These are phyloP conservation scores for Drosophila multiciliata DNA, from an alignment of 2,888 invertebrate genomes.

Conservation along the genomic window DNA sequence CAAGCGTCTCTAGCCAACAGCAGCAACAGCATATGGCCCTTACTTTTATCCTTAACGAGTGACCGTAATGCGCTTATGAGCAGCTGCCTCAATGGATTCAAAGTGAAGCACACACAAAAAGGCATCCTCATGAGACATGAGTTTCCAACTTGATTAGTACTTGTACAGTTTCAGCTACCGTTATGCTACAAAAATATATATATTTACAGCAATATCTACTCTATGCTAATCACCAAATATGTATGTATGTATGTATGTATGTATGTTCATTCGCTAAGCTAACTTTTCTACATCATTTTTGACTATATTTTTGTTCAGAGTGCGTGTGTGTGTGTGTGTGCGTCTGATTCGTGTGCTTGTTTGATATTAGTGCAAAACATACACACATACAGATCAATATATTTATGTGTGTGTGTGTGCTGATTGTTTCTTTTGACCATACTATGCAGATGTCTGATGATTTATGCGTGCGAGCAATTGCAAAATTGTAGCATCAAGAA, in stretches of 20 bases:
- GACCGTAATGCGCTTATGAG: constrained; percentile 51
- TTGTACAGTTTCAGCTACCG: constrained; percentile 1
- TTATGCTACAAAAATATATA: background rate
- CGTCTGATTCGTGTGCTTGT: background rate
- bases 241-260: background rate
- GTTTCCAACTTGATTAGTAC: constrained; percentile 1
- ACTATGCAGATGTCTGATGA: constrained; percentile 84
- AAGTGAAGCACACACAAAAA: constrained; percentile 21
- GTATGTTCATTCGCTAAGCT: background rate
- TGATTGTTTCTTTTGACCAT: constrained; percentile 83
- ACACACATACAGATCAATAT: background rate
- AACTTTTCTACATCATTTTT: background rate
- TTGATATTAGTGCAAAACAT: background rate
- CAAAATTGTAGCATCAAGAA: constrained; percentile 52
- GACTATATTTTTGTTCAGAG: constrained; percentile 1
- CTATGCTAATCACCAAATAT: background rate
- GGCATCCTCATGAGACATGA: constrained; percentile 7
- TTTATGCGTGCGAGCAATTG: constrained; percentile 68
- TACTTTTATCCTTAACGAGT: constrained; percentile 3
- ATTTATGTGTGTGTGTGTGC: background rate
- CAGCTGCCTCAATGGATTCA: constrained; percentile 12
- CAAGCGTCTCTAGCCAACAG: background rate
- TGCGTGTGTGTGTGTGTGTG: background rate
- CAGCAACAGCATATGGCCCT: background rate
- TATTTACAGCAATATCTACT: background rate